These are phyloP conservation scores for Phrynocephalus forsythii DNA, from an alignment of 2,797 vertebrate genomes.

Conservation along the genomic window DNA sequence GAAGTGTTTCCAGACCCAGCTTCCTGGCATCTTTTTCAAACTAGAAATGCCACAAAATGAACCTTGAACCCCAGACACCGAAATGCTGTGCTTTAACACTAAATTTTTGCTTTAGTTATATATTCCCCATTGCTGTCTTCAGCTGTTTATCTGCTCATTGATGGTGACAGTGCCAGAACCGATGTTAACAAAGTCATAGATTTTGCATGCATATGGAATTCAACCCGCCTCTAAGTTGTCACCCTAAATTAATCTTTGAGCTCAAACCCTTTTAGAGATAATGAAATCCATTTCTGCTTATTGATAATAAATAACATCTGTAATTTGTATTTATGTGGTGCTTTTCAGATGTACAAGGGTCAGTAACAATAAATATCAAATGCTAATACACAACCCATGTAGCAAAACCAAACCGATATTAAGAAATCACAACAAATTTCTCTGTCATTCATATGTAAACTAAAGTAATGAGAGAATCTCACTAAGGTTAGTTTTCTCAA, in stretches of 20 bases:
- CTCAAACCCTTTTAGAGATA: neutral
- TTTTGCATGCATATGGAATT: neutral
- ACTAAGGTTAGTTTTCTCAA: neutral
- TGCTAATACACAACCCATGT: neutral
- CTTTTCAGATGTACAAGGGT: constrained; percentile 29
- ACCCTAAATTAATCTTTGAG: constrained; percentile 19
- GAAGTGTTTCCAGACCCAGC: neutral
- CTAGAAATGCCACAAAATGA: neutral
- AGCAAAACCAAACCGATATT: constrained; percentile 19
- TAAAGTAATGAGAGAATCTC: neutral
- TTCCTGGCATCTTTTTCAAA: neutral
- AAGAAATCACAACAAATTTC: constrained; percentile 23
- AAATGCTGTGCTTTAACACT: neutral
- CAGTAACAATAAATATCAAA: constrained; percentile 35
- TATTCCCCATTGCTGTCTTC: neutral
- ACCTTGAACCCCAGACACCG: neutral
- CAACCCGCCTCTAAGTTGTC: neutral
- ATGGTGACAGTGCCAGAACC: neutral
- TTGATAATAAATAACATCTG: constrained; percentile 18
- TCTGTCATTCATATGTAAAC: constrained; percentile 12
- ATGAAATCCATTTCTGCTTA: constrained; percentile 20
- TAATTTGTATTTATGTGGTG: neutral
- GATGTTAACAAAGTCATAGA: neutral
- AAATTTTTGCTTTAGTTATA: neutral
- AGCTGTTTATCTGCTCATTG: constrained; percentile 15